Base-by-base conservation (phyloP, 2,888 invertebrate species). In the Gryllus longicercus region DNA sequence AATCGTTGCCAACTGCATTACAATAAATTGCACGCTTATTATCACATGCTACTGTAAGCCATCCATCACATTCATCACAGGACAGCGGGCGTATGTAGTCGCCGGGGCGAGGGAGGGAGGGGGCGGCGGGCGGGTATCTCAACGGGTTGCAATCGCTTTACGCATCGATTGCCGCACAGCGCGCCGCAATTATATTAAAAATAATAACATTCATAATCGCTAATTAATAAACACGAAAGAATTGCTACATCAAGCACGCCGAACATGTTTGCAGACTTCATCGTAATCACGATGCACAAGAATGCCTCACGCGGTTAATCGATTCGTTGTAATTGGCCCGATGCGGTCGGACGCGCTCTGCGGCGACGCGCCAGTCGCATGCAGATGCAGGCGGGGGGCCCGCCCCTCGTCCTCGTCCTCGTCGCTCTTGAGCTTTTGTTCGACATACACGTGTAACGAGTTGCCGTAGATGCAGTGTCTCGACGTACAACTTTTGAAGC, bases 1-100 rank as follows among this genome's bases (percentile, higher is more conserved):
- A 63, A 63, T 63, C 63, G 63, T 63, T 63, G 63, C 63, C 63
- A 63, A 63, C 63, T 63, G 63, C 63, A 63, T 63, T 63, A 63
- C 63, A 63, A 63, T 63, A 63, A 63, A 63, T 63, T 63, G 63
- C 63, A 63, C 63, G 63, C 63, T 63, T 63, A 63, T 63, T 63
- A 63, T 63, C 63, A 63, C 63, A 63, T 63, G 63, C n/a, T 63
- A 63, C 63, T 63, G 63, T 63, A 63, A 18, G 63, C 63, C n/a
- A 63, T 63, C 63, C 63, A 63, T 63, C 63, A 63, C 63, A 63
- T 63, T 63, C 63, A 63, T 63, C 16, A 63, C 63, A 63, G 63
- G n/a, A 63, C 63, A 63, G 14, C 63, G 16, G 8, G 63, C 63
- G 63, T 63, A 63, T 63, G 63, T 14, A 63, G n/a, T 3, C 11